These are phyloP conservation scores for Lepidocyrtinus sp. DNA, from an alignment of 2,888 invertebrate genomes.

Conservation along the genomic window DNA sequence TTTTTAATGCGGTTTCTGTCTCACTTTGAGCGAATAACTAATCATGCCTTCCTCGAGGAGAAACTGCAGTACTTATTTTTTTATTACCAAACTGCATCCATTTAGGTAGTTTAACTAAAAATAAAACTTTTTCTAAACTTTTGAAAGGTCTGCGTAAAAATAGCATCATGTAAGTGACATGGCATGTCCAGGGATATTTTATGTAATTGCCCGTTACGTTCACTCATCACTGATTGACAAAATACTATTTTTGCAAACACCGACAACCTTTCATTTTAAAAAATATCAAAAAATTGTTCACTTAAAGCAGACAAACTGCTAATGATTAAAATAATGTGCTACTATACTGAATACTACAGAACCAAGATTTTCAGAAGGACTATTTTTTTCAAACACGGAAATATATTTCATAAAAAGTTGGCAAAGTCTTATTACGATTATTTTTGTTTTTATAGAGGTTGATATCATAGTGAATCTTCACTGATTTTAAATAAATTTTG, in stretches of 20 bases:
- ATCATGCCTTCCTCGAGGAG: too few species aligned
- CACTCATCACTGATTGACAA: not conserved
- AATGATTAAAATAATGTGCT: too few species aligned
- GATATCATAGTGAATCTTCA: not conserved
- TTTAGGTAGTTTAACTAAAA: not conserved
- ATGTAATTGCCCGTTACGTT: not conserved
- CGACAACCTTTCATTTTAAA: conserved; percentile 25
- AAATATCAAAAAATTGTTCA: not conserved
- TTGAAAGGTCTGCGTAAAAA: not conserved
- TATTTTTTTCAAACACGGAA: conserved; percentile 4
- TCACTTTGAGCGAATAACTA: too few species aligned
- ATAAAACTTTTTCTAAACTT: not conserved
- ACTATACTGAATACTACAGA: too few species aligned
- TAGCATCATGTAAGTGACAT: too few species aligned
- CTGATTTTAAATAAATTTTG: conserved; percentile 23
- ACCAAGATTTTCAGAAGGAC: not conserved
- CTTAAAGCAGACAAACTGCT: not conserved
- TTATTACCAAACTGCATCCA: too few species aligned
- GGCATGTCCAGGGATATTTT: conserved; percentile 4
- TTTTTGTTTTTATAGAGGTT: not conserved
- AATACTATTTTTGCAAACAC: conserved; percentile 21
- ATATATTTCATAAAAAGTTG: conserved; percentile 17
- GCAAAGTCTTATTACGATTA: not conserved
- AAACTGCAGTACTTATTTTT: too few species aligned
- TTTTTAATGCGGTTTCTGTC: too few species aligned